phyloP scores from a whole-genome alignment of 2,888 invertebrate species.

The Erebia palarica region DNA sequence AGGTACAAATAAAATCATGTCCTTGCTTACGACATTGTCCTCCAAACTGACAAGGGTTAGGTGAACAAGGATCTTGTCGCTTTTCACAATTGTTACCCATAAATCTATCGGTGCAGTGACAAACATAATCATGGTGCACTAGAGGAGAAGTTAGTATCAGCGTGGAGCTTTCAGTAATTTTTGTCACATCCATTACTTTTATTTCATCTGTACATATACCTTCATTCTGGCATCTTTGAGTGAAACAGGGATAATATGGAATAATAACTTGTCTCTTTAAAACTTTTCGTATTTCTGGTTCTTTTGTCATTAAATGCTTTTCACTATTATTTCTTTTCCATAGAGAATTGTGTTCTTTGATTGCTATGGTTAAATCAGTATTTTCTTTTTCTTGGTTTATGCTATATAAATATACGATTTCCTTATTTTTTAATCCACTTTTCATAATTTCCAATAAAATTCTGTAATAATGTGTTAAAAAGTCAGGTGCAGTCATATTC shows the following conservation, averaged over 20 bases:
- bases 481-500: slow-evolving; percentile 88
- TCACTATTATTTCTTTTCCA: slow-evolving; percentile 85
- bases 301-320: slow-evolving; percentile 85
- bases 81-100: slow-evolving; percentile 92
- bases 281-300: slow-evolving; percentile 83
- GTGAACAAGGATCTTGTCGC: slow-evolving; percentile 94
- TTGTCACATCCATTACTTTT: slow-evolving; percentile 85
- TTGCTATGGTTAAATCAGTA: slow-evolving; percentile 88
- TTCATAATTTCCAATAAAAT: slow-evolving; percentile 88
- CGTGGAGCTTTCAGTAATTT: slow-evolving; percentile 90
- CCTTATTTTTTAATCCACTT: slow-evolving; percentile 84
- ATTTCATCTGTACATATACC: slow-evolving; percentile 89
- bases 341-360: slow-evolving; percentile 83
- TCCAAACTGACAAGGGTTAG: slow-evolving; percentile 93
- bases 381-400: slow-evolving; percentile 85
- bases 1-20: slow-evolving; percentile 92
- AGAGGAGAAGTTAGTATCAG: slow-evolving; percentile 92
- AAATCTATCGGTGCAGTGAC: slow-evolving; percentile 92
- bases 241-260: slow-evolving; percentile 90
- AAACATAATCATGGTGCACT: slow-evolving; percentile 89
- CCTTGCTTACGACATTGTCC: slow-evolving; percentile 93
- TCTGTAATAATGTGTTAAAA: slow-evolving; percentile 89
- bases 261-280: slow-evolving; percentile 84
- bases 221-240: slow-evolving; percentile 88
- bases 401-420: slow-evolving; percentile 87